phyloP scores from a whole-genome alignment of 2,888 invertebrate species.

The Danaus chrysippus region DNA sequence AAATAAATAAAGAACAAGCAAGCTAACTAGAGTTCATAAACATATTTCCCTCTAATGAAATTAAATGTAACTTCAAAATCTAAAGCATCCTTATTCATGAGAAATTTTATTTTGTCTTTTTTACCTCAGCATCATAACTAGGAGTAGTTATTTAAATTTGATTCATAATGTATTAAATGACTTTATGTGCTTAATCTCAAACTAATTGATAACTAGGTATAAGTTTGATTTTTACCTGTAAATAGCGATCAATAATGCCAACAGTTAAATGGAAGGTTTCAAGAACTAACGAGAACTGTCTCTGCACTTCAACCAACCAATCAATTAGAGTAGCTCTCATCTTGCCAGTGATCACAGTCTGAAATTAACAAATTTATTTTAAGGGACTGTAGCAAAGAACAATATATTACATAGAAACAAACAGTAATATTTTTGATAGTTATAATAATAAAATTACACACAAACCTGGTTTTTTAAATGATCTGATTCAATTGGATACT shows the following conservation, averaged over 20 bases:
- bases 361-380: slow-evolving; percentile 34
- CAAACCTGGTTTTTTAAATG: slow-evolving; percentile 83
- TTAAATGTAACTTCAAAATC: too few relatives aligned
- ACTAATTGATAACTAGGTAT: too few relatives aligned
- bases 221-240: slow-evolving; percentile 79
- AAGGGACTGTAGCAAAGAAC: slow-evolving; percentile 2
- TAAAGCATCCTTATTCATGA: too few relatives aligned
- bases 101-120: too few relatives aligned
- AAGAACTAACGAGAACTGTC: slow-evolving; percentile 88
- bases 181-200: too few relatives aligned
- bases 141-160: too few relatives aligned
- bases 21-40: too few relatives aligned
- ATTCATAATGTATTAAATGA: too few relatives aligned
- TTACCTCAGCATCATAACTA: too few relatives aligned
- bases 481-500: slow-evolving; percentile 81
- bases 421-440: neutral
- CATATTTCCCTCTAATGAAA: too few relatives aligned
- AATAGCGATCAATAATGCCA: slow-evolving; percentile 92
- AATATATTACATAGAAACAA: neutral
- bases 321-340: slow-evolving; percentile 95
- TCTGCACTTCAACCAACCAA: slow-evolving; percentile 96
- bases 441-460: slow-evolving; percentile 12
- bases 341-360: slow-evolving; percentile 82
- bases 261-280: slow-evolving; percentile 95
- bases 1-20: too few relatives aligned